A percentile compares a stretch with the other conserved stretches of the same genome.
Conservation (phyloP, 1,140 invertebrate species). For the Riptortus pedestris region DNA sequence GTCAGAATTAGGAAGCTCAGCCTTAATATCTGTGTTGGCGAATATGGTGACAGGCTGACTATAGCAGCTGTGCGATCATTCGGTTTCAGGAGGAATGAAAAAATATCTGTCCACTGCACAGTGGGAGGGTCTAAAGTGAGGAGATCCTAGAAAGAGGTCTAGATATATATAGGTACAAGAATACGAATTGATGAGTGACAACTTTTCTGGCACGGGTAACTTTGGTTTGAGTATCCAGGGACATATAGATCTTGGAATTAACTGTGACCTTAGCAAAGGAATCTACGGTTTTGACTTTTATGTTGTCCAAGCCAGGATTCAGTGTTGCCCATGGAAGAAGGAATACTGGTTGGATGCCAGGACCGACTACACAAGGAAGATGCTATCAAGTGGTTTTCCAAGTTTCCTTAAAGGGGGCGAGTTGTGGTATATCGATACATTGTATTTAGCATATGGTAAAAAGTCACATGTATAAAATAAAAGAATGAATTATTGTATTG, state of each 20-base stretch:
- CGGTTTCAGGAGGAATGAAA: slow-evolving; percentile 99
- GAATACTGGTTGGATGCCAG: slow-evolving; percentile 83
- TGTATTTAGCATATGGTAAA: too few relatives aligned
- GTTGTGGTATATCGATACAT: too few relatives aligned
- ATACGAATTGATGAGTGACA: slow-evolving; percentile 95
- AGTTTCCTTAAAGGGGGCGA: too few relatives aligned
- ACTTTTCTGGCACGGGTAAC: slow-evolving; percentile 97
- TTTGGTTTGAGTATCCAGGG: slow-evolving; percentile 99
- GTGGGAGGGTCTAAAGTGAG: slow-evolving; percentile 95
- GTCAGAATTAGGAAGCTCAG: slow-evolving; percentile 95
- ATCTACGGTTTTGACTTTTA: slow-evolving; percentile 99
- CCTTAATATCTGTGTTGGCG: slow-evolving; percentile 98
- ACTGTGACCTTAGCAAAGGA: slow-evolving; percentile 98
- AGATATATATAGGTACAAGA: slow-evolving; percentile 86
- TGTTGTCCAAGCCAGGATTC: slow-evolving; percentile 91
- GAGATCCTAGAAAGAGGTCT: slow-evolving; percentile 97
- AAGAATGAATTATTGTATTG: too few relatives aligned
- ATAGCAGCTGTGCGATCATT: slow-evolving; percentile 97
- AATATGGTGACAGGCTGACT: slow-evolving; percentile 96
- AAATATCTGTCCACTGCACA: slow-evolving; percentile 98
- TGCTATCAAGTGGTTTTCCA: slow-evolving; percentile 99
- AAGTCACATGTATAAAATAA: too few relatives aligned
- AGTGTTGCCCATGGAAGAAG: slow-evolving; percentile 88
- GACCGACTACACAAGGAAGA: slow-evolving; percentile 95
- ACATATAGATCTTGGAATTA: slow-evolving; percentile 99